Percentiles rank a stretch among this genome's conserved stretches.
These are phyloP conservation scores for Steinernema carpocapsae DNA, from an alignment of 2,888 invertebrate species.

Conservation along the genomic window DNA sequence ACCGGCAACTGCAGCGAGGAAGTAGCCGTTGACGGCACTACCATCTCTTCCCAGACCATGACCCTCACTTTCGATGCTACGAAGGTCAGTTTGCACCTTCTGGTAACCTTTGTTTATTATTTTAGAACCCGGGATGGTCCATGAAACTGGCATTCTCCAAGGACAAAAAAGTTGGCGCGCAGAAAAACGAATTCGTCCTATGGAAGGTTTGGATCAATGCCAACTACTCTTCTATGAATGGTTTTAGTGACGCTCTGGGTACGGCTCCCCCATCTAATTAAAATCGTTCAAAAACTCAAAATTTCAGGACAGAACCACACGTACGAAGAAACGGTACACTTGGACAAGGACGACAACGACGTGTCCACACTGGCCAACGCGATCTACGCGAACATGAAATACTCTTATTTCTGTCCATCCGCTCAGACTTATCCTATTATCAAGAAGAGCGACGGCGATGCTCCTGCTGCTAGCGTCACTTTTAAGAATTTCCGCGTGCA, in stretches of 20 bases:
- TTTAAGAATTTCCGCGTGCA: conserved; percentile 29
- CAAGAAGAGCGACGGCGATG: background rate
- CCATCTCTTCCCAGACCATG: background rate
- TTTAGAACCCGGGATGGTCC: conserved; percentile 9
- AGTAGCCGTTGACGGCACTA: background rate
- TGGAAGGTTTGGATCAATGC: conserved; percentile 32
- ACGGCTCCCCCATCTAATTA: too few species aligned
- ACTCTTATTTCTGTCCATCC: conserved; percentile 35
- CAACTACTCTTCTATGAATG: conserved; percentile 25
- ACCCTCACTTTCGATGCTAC: background rate
- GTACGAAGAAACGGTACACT: conserved; percentile 7
- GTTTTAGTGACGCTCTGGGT: too few species aligned
- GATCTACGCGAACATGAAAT: conserved; percentile 36
- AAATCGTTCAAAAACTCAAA: background rate
- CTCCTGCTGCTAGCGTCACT: conserved; percentile 11
- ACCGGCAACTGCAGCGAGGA: background rate
- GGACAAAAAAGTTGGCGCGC: background rate
- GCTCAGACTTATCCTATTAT: conserved; percentile 8
- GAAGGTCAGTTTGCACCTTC: background rate
- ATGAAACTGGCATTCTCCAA: conserved; percentile 33
- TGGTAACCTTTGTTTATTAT: background rate
- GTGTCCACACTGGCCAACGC: conserved; percentile 17
- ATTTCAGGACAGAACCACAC: background rate
- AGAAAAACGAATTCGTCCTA: conserved; percentile 28
- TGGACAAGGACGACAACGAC: background rate